Base-by-base conservation (phyloP, 2,888 invertebrate genomes). In the Platycnemis pennipes region DNA sequence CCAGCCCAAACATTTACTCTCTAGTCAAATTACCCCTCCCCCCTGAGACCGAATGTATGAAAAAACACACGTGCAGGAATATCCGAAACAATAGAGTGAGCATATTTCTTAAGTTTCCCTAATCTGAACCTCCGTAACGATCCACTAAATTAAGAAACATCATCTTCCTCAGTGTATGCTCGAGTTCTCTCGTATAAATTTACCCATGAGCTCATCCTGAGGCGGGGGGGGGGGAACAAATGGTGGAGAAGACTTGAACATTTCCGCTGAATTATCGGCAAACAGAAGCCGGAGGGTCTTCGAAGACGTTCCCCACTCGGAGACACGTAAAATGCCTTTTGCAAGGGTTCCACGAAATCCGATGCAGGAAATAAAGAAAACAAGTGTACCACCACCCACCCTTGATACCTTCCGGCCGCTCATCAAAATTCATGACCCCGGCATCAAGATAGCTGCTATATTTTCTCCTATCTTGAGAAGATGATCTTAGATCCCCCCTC, bases 371-470 rank as follows among this genome's bases (percentile, higher is more conserved):
- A 22, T 22, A 63, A 63, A 63, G 37, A 77, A 77, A 77, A 77
- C 77, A 31, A 77, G 31, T 37, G 37, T 5, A 77, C 13, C 8
- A 37, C 31, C 77, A 11, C 77, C 37, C 77, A 11, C 77, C 37
- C 77, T 13, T 77, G 11, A 77, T 31, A 37, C 77, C 77, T 77
- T 37, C 77, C 22, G 16, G 31, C 37, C 77, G 1, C 37, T 77
- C 77, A 77, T 77, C 77, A 77, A 77, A 77, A 31, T 77, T 77
- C 77, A 77, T 77, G 77, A 37, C 31, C 77, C 37, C 8, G n/a
- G 13, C 31, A 77, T 77, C 77, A 37, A 77, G 77, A 77, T 77
- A 13, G 77, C 77, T 77, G n/a, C 77, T 77, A 77, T 37, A 77
- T 77, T 77, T 37, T 77, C 8, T 16, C 63, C 26, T 37, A 37